Evolutionary conservation across 1,140 invertebrate species (phyloP).

Genomic region (Chironomus tepperi): DNA sequence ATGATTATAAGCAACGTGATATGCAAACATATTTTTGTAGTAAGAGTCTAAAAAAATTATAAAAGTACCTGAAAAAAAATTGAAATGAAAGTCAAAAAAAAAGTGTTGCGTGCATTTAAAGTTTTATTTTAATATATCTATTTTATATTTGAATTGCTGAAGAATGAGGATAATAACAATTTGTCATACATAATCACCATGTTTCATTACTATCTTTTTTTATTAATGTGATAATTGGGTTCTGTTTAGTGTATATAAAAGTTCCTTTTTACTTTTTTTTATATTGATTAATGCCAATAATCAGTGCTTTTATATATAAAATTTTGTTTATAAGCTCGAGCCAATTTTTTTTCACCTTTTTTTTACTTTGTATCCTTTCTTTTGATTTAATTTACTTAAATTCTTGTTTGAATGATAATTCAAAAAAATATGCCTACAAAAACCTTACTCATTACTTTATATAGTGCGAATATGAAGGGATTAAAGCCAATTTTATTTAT

Average conservation of each 20-base stretch:
- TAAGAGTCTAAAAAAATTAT: not conserved
- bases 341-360: not conserved
- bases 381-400: conserved; percentile 6
- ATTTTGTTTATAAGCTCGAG: conserved; percentile 13
- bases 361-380: not conserved
- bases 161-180: too few relatives aligned
- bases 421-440: not conserved
- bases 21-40: conserved; percentile 3
- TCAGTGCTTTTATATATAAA: not conserved
- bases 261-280: not conserved
- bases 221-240: not conserved
- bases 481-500: not conserved
- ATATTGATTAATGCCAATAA: conserved; percentile 11
- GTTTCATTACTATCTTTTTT: not conserved
- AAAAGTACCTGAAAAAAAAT: not conserved
- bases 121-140: not conserved
- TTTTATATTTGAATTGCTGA: too few relatives aligned
- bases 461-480: too few relatives aligned
- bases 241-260: conserved; percentile 8
- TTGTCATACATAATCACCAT: too few relatives aligned
- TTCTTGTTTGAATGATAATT: not conserved
- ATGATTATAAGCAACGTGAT: not conserved
- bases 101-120: conserved; percentile 12
- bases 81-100: not conserved
- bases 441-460: too few relatives aligned